Evolutionary conservation across 2,113 vertebrate species (phyloP), one percentile per base, ranked within the genome.

Genomic region (Microcebus tavaratra): DNA sequence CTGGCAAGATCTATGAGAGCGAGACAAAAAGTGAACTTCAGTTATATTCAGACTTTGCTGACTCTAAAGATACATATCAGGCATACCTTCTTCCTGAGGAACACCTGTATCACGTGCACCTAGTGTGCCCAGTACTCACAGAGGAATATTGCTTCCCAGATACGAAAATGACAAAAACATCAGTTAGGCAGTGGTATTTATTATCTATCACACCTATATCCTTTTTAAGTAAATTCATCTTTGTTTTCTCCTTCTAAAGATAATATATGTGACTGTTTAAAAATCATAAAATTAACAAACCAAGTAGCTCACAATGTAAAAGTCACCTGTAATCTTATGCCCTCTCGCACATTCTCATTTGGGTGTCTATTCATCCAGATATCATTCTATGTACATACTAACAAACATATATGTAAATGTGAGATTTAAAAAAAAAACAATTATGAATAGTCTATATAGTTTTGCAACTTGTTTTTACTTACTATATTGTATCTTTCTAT

Each of bases 1-100:
- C 98, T 99, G 96, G 98, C 45, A 75, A 98, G 98, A 91, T 99
- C 99, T 99, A 80, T 31, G 79, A 98, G 23, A 97, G 31, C 7
- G 89, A 83, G 31, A 53, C n/a, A 39, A 90, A 96, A 85, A 53
- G 73, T 48, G 18, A n/a, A 67, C 12, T 39, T 93, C 27, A 95
- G n/a, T 94, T 39, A 95, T 2, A 93, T 31, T 72, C 61, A 85
- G 67, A 82, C 10, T 42, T 31, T 5, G 23, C 2, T 82, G n/a
- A 57, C 3, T 65, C 3, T 76, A 29, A 89, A 78, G 75, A 97
- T 20, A 50, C 0, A 0, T 1, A 65, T 17, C 23, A 72, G 29
- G 63, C 8, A 31, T 5, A 55, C 10, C 81, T 45, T 20, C 39
- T 29, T 53, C 20, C 53, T 13, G 12, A 15, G 63, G 2, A 9